Percentiles rank a stretch among this genome's conserved stretches.
These are phyloP conservation scores for Natrix natrix DNA, from an alignment of 2,797 vertebrate species.

Conservation along the genomic window DNA sequence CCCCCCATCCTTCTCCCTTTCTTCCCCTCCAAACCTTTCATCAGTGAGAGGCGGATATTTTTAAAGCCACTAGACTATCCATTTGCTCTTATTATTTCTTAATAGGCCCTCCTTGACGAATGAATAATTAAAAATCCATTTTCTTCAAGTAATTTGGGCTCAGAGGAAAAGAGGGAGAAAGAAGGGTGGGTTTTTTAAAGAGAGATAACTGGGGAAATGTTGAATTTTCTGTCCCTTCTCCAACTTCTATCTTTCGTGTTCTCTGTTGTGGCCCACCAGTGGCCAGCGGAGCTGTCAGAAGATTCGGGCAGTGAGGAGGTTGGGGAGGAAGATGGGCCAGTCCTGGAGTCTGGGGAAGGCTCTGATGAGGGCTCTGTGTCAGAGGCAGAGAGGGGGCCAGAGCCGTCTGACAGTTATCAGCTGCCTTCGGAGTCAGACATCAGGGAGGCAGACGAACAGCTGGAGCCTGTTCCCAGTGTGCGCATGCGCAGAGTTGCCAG, in stretches of 20 bases:
- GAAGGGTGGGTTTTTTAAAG: neutral
- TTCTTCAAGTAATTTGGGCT: slow-evolving; percentile 26
- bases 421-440: too few relatives aligned
- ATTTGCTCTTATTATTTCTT: slow-evolving; percentile 55
- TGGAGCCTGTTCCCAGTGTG: too few relatives aligned
- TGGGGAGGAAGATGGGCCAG: too few relatives aligned
- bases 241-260: neutral
- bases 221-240: slow-evolving; percentile 5
- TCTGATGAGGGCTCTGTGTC: too few relatives aligned
- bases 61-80: slow-evolving; percentile 41
- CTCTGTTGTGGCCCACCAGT: too few relatives aligned
- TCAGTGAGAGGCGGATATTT: slow-evolving; percentile 43
- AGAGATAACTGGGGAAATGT: neutral
- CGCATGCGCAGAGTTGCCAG: too few relatives aligned
- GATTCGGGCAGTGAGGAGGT: too few relatives aligned
- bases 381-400: too few relatives aligned
- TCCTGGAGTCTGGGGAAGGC: too few relatives aligned
- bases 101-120: slow-evolving; percentile 38
- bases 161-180: slow-evolving; percentile 25
- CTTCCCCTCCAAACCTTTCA: neutral
- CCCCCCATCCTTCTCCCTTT: neutral
- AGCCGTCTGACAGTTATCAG: too few relatives aligned
- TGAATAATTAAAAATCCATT: slow-evolving; percentile 35
- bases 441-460: too few relatives aligned
- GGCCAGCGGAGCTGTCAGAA: too few relatives aligned